phyloP scores from a whole-genome alignment of 2,113 vertebrate genomes.

The Entelurus aequoreus region DNA sequence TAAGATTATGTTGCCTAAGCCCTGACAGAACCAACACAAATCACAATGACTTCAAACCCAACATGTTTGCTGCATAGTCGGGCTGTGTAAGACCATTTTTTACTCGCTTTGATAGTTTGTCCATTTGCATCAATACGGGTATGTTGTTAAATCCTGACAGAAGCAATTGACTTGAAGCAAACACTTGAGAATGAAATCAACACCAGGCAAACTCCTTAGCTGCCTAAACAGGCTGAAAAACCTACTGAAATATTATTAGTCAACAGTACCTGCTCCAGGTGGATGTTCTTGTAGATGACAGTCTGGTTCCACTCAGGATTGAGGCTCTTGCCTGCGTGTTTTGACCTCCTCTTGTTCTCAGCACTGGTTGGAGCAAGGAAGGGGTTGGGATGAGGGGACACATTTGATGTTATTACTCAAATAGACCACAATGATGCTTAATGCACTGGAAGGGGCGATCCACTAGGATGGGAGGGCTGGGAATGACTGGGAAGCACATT shows the following conservation, averaged over 20 bases:
- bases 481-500: slow-evolving; percentile 48
- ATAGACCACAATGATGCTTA: slow-evolving; percentile 20
- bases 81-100: no score
- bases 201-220: not conserved
- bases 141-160: not conserved
- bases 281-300: slow-evolving; percentile 98
- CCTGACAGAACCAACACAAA: not conserved
- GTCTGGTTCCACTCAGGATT: slow-evolving; percentile 99
- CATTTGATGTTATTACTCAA: not conserved
- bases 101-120: not conserved
- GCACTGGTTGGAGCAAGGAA: slow-evolving; percentile 69
- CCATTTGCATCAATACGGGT: not conserved
- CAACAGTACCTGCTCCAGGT: slow-evolving; percentile 85
- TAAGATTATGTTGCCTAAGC: no score
- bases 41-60: not conserved
- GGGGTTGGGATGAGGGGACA: slow-evolving; percentile 14
- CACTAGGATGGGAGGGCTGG: slow-evolving; percentile 32
- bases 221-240: not conserved
- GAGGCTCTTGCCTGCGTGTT: slow-evolving; percentile 88
- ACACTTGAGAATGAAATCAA: not conserved
- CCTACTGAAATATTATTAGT: not conserved
- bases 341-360: slow-evolving; percentile 94
- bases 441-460: slow-evolving; percentile 8
- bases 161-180: not conserved
- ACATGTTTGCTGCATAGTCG: not conserved